These are phyloP conservation scores for Thumatha senex DNA, from an alignment of 2,888 invertebrate genomes.

Conservation along the genomic window DNA sequence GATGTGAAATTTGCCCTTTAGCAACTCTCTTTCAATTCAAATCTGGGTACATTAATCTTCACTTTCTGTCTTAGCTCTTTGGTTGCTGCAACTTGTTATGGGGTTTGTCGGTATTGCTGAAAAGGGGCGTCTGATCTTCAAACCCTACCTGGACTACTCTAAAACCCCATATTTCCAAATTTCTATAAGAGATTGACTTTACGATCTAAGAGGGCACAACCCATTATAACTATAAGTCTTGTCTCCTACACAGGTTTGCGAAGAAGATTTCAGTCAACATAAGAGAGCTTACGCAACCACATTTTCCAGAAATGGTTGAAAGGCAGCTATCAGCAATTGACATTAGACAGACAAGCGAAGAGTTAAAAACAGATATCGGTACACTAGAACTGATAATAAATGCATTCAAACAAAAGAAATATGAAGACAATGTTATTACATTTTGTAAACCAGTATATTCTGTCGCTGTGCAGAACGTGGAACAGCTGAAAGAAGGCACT, in stretches of 20 bases:
- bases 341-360: constrained; percentile 50
- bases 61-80: too few relatives aligned
- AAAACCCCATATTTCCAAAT: too few relatives aligned
- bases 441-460: constrained; percentile 90
- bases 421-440: constrained; percentile 88
- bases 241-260: constrained; percentile 59
- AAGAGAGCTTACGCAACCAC: constrained; percentile 65
- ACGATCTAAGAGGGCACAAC: too few relatives aligned
- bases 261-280: constrained; percentile 69
- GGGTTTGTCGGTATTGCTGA: too few relatives aligned
- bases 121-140: too few relatives aligned
- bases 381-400: constrained; percentile 88
- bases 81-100: too few relatives aligned
- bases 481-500: constrained; percentile 85
- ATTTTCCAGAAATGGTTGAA: constrained; percentile 64
- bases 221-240: too few relatives aligned
- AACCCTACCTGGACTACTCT: too few relatives aligned
- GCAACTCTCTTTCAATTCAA: too few relatives aligned
- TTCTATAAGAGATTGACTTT: too few relatives aligned
- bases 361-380: constrained; percentile 84
- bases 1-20: too few relatives aligned
- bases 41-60: too few relatives aligned
- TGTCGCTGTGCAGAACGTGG: constrained; percentile 86
- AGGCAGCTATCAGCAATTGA: constrained; percentile 48
- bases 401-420: constrained; percentile 87